Evolutionary conservation across 2,113 vertebrate genomes (phyloP).

Genomic region (Caranx ignobilis): DNA sequence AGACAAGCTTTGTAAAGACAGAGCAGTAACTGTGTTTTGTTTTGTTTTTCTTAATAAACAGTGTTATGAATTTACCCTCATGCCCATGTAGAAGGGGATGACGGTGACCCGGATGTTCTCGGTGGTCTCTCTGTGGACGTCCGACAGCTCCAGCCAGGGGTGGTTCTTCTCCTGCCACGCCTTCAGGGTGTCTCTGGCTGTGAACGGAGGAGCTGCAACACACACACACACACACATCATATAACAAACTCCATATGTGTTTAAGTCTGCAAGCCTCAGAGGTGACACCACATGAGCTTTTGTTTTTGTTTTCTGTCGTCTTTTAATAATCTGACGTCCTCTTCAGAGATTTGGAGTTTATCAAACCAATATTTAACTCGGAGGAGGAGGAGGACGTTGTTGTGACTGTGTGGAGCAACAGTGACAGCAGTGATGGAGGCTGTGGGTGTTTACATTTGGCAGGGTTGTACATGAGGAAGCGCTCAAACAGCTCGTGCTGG

Average conservation of each 20-base stretch:
- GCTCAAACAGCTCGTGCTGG: constrained; percentile 97
- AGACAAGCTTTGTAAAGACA: background rate
- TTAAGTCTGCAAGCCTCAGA: no score
- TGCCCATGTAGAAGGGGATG: constrained; percentile 99
- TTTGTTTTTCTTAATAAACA: background rate
- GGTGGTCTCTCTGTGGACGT: constrained; percentile 96
- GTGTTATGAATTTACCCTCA: constrained; percentile 87
- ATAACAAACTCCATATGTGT: no score
- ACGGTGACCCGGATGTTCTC: constrained; percentile 97
- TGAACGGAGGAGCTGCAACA: constrained; percentile 89
- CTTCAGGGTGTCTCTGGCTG: constrained; percentile 92
- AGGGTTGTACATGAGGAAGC: constrained; percentile 94
- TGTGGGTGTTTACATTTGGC: constrained; percentile 89
- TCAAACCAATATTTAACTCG: background rate
- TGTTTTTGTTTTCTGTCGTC: no score
- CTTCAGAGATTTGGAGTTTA: background rate
- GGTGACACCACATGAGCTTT: no score
- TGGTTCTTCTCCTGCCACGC: constrained; percentile 99
- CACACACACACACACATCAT: background rate
- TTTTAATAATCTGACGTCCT: background rate
- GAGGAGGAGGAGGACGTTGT: no score
- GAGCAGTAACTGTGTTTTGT: no score
- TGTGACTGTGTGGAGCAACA: no score
- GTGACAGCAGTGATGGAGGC: no score
- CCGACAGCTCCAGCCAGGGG: constrained; percentile 97